Conservation (phyloP, 64 coral and sea anemone genomes). For the Actinia equina region DNA sequence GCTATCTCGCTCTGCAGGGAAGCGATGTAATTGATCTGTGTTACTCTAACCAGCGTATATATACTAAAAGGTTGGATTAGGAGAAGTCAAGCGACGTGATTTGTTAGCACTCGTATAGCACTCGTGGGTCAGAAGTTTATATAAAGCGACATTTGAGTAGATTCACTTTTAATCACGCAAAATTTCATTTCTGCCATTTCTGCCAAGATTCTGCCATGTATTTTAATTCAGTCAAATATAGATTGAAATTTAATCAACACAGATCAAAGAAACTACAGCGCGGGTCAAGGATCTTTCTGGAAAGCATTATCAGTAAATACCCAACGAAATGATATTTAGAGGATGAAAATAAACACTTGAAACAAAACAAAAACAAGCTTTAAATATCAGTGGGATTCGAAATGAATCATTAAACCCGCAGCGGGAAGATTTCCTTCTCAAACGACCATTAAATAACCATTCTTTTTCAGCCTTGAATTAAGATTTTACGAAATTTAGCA, state of each 20-base stretch:
- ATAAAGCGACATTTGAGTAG: not conserved
- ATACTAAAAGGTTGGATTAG: not conserved
- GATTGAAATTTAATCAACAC: not conserved
- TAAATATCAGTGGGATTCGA: not conserved
- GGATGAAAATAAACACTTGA: not conserved
- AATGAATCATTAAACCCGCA: not conserved
- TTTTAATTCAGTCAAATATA: not conserved
- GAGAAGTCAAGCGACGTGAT: not conserved
- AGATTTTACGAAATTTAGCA: not conserved
- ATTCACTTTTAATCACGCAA: not conserved
- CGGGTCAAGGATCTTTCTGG: not conserved
- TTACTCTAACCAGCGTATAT: not conserved
- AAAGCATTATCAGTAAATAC: not conserved
- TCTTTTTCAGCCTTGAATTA: not conserved
- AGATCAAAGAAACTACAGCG: not conserved
- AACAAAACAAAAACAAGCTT: not conserved
- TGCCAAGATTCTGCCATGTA: not conserved
- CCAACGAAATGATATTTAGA: not conserved
- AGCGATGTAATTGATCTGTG: not conserved
- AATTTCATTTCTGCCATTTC: not conserved
- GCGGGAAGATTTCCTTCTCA: not conserved
- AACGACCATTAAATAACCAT: not conserved
- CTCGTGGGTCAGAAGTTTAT: not conserved
- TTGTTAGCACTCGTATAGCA: not conserved
- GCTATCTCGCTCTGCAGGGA: not conserved